phyloP scores from a whole-genome alignment of 2,113 vertebrate genomes.

The Malurus cyaneus region DNA sequence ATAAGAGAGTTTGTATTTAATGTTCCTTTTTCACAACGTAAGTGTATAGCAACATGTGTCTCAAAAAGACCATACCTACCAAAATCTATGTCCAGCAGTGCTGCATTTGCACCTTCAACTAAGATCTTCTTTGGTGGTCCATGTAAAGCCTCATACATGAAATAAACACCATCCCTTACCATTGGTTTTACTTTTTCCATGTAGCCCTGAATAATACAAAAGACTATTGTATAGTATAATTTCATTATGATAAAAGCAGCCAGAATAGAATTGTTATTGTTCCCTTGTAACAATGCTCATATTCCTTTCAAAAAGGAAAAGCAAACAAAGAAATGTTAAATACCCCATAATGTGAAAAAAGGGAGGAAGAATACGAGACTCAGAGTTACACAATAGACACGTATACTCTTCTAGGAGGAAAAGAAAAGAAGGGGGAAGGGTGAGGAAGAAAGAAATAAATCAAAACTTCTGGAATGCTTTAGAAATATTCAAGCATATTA shows the following conservation, averaged over 20 bases:
- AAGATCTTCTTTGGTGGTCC: slow-evolving; percentile 93
- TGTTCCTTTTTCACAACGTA: neutral
- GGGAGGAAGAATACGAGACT: neutral
- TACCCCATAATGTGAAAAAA: neutral
- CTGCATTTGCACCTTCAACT: slow-evolving; percentile 97
- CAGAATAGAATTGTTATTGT: neutral
- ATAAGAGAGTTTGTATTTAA: neutral
- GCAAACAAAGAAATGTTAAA: neutral
- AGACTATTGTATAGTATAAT: neutral
- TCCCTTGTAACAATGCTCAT: neutral
- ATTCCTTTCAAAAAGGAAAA: neutral
- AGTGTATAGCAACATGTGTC: neutral
- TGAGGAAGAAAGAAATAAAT: neutral
- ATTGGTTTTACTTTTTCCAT: slow-evolving; percentile 91
- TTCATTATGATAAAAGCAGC: neutral
- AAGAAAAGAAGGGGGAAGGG: neutral
- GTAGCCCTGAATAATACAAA: slow-evolving; percentile 76
- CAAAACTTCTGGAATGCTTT: neutral
- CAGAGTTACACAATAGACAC: neutral
- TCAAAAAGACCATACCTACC: slow-evolving; percentile 78
- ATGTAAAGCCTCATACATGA: slow-evolving; percentile 93
- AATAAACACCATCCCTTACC: slow-evolving; percentile 95
- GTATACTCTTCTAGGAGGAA: neutral
- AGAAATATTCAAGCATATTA: neutral
- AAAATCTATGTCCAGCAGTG: slow-evolving; percentile 95